Percentiles rank a stretch among this genome's conserved stretches.
Evolutionary conservation across 2,113 vertebrate genomes (phyloP).

Genomic region (Odobenus rosmarus): DNA sequence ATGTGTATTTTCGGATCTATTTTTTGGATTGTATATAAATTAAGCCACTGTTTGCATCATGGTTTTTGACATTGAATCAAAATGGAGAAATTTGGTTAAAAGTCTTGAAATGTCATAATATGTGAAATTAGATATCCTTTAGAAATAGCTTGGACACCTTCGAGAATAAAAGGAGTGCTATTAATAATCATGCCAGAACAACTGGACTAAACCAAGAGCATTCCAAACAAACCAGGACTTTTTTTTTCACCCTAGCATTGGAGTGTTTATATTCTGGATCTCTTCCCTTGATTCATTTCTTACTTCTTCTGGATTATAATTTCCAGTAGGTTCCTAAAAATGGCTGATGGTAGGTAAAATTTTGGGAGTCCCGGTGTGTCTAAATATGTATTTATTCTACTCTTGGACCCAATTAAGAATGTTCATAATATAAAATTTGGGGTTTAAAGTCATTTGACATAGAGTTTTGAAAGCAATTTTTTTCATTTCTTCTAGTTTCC

Average conservation of each 20-base stretch:
- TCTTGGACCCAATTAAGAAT: background rate
- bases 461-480: slow-evolving; percentile 39
- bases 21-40: background rate
- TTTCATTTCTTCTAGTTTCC: background rate
- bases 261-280: background rate
- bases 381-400: slow-evolving; percentile 6
- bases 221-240: background rate
- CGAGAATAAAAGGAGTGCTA: background rate
- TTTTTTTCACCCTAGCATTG: background rate
- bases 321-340: background rate
- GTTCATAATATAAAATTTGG: background rate
- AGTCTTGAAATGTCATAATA: slow-evolving; percentile 42
- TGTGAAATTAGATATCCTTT: background rate
- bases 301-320: slow-evolving; percentile 30
- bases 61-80: slow-evolving; percentile 18
- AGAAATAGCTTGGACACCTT: background rate
- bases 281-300: background rate
- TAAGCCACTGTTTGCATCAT: background rate
- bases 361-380: background rate
- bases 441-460: background rate
- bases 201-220: background rate
- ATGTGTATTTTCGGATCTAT: background rate
- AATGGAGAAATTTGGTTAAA: background rate
- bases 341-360: background rate
- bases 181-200: slow-evolving; percentile 18